These are phyloP conservation scores for Brachionus paranguensis DNA, from an alignment of 1,140 invertebrate genomes.

Conservation along the genomic window DNA sequence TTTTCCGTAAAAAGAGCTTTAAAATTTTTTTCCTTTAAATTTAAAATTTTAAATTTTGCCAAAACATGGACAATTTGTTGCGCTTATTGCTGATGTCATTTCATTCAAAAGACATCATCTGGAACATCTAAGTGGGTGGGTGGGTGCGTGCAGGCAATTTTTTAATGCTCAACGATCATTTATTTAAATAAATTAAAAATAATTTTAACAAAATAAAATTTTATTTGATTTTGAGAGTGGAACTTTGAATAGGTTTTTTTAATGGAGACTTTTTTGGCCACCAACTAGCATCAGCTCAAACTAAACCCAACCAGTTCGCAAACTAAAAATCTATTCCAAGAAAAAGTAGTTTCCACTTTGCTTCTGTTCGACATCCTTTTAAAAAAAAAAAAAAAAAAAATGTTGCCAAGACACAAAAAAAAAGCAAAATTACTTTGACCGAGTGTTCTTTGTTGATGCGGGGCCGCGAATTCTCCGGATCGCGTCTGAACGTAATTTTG, in stretches of 20 bases:
- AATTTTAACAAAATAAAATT: background rate
- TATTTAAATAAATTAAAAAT: background rate
- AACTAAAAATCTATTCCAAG: slow-evolving; percentile 64
- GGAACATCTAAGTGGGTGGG: too few species aligned
- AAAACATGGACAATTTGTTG: too few species aligned
- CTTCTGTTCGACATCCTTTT: slow-evolving; percentile 90
- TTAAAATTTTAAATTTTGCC: too few species aligned
- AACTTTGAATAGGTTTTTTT: background rate
- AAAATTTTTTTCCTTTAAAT: too few species aligned
- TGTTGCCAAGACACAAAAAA: too few species aligned
- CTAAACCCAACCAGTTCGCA: background rate
- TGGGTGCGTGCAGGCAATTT: too few species aligned
- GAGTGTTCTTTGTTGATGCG: slow-evolving; percentile 94
- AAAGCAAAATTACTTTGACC: slow-evolving; percentile 68
- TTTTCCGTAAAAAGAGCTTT: too few species aligned
- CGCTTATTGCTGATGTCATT: too few species aligned
- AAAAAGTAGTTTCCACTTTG: slow-evolving; percentile 95
- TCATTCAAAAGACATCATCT: too few species aligned
- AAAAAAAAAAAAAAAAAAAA: slow-evolving; percentile 48
- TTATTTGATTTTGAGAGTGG: background rate
- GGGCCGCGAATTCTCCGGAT: slow-evolving; percentile 96
- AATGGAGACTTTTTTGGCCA: background rate
- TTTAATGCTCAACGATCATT: background rate
- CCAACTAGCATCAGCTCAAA: background rate
- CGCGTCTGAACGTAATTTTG: slow-evolving; percentile 93